These are phyloP conservation scores for Nymphalis polychloros DNA, from an alignment of 2,888 invertebrate species.

Conservation along the genomic window DNA sequence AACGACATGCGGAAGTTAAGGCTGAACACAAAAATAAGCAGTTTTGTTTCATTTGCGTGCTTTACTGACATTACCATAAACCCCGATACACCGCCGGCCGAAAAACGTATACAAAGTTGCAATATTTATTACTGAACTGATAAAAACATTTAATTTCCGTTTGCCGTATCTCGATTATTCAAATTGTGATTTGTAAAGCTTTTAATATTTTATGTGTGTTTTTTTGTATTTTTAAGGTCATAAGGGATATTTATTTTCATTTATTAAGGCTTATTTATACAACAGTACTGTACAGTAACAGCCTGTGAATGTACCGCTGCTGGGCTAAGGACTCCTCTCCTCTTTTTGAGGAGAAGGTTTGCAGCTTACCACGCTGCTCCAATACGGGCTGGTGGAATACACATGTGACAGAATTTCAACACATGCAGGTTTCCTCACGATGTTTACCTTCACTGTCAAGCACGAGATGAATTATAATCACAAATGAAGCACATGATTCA, in stretches of 20 bases:
- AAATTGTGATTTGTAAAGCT: slow-evolving; percentile 3
- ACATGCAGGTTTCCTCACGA: too few species aligned
- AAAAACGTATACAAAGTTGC: slow-evolving; percentile 20
- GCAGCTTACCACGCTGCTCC: too few species aligned
- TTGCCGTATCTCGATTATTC: slow-evolving; percentile 8
- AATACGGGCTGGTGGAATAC: too few species aligned
- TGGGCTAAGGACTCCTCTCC: too few species aligned
- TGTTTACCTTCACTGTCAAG: too few species aligned
- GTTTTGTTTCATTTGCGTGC: slow-evolving; percentile 23
- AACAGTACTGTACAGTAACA: too few species aligned
- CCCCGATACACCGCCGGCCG: slow-evolving; percentile 16
- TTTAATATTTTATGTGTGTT: neutral
- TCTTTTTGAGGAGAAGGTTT: too few species aligned
- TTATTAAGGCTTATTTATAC: too few species aligned
- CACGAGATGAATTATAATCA: too few species aligned
- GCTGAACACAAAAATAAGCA: slow-evolving; percentile 8
- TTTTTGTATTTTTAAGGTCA: neutral
- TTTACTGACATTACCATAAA: slow-evolving; percentile 22
- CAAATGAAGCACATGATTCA: too few species aligned
- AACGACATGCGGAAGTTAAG: neutral
- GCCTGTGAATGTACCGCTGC: too few species aligned
- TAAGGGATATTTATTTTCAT: neutral
- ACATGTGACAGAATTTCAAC: too few species aligned
- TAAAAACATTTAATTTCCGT: slow-evolving; percentile 33
- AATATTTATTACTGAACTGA: slow-evolving; percentile 32